Conservation (phyloP, 53 echinoderm and acorn worm species). For the Crossaster papposus region DNA sequence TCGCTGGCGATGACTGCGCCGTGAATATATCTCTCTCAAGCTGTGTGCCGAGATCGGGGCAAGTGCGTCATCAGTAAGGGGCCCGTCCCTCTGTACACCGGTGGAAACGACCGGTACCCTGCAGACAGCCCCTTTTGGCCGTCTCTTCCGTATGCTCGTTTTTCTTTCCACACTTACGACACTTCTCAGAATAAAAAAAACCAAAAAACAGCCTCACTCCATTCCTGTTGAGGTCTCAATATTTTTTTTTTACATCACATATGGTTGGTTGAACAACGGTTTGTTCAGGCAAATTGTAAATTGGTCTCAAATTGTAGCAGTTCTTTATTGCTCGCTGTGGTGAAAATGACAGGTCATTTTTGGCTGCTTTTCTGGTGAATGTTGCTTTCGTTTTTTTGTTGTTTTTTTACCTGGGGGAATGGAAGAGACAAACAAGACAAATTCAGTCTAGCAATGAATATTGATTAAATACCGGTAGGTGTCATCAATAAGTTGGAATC, state of each 20-base stretch:
- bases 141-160: not conserved
- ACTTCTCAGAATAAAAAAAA: conserved; percentile 6
- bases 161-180: not conserved
- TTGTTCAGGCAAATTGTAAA: not conserved
- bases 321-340: not conserved
- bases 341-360: not conserved
- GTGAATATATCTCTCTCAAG: not conserved
- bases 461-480: not conserved
- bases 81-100: not conserved
- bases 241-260: not conserved
- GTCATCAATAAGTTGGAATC: not conserved
- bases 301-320: not conserved
- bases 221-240: not conserved
- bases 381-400: not conserved
- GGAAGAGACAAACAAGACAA: not conserved
- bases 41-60: not conserved
- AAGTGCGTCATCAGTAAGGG: conserved; percentile 19
- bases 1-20: not conserved
- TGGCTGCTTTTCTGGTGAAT: not conserved
- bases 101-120: not conserved
- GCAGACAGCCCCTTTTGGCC: not conserved
- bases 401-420: conserved; percentile 4
- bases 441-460: not conserved
- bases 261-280: not conserved
- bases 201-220: not conserved